phyloP scores from a whole-genome alignment of 2,797 vertebrate genomes.

The Spizella passerina region DNA sequence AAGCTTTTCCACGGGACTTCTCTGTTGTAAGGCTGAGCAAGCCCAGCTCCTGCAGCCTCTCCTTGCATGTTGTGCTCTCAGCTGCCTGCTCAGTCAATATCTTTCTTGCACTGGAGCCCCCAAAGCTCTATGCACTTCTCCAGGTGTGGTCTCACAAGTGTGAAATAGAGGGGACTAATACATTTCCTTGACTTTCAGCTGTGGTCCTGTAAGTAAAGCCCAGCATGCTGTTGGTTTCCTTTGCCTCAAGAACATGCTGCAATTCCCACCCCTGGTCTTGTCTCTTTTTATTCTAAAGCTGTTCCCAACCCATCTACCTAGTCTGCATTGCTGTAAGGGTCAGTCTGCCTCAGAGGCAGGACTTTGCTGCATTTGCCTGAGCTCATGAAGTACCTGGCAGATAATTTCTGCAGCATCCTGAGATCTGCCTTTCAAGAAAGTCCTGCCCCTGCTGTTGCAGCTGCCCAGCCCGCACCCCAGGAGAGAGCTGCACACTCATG shows the following conservation, averaged over 20 bases:
- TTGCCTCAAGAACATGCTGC: neutral
- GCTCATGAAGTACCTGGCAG: neutral
- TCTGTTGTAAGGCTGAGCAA: neutral
- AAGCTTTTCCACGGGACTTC: neutral
- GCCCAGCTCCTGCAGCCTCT: neutral
- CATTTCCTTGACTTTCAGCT: neutral
- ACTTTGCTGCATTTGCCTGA: neutral
- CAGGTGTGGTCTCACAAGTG: neutral
- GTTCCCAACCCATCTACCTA: neutral
- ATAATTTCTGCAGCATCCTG: neutral
- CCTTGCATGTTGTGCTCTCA: rapidly evolving
- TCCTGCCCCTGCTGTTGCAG: neutral
- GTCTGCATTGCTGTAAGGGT: neutral
- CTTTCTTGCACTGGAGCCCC: neutral
- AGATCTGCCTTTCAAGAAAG: neutral
- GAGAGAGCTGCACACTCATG: rapidly evolving
- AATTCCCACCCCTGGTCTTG: neutral
- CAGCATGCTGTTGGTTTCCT: neutral
- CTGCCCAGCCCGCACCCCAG: no score
- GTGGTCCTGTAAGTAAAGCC: neutral
- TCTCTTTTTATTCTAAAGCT: neutral
- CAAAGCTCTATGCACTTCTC: neutral
- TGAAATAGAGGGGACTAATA: neutral
- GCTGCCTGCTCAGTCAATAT: neutral
- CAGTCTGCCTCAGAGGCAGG: neutral